A percentile compares a stretch with the other conserved stretches of the same genome.
Evolutionary conservation across 2,888 invertebrate species (phyloP).

Genomic region (Dryobotodes eremita): DNA sequence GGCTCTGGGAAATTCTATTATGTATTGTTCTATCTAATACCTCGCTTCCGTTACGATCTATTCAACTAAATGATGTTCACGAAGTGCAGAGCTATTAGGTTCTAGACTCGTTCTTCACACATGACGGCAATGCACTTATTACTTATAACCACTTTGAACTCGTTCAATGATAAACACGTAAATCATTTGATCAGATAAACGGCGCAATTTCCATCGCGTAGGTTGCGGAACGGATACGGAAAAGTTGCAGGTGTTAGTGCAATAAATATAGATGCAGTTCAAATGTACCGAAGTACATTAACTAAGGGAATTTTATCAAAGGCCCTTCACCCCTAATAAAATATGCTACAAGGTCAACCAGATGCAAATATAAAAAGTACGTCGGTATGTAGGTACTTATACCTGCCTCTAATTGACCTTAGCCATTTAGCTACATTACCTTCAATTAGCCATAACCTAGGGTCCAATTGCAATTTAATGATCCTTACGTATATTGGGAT

Average conservation of each 20-base stretch:
- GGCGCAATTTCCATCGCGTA: slow-evolving; percentile 9
- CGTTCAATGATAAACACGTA: slow-evolving; percentile 44
- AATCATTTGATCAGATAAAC: slow-evolving; percentile 35
- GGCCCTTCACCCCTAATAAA: not conserved
- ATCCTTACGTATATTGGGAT: not conserved
- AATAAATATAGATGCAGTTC: slow-evolving; percentile 10
- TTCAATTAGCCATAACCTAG: slow-evolving; percentile 2
- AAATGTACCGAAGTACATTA: not conserved
- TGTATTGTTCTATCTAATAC: slow-evolving; percentile 43
- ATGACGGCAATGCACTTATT: slow-evolving; percentile 17
- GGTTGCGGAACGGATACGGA: slow-evolving; percentile 2
- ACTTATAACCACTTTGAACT: slow-evolving; percentile 31
- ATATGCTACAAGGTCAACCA: slow-evolving; percentile 23
- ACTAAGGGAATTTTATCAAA: slow-evolving; percentile 1
- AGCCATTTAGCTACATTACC: not conserved
- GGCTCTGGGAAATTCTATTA: slow-evolving; percentile 19
- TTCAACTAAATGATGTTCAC: slow-evolving; percentile 11
- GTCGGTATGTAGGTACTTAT: not conserved
- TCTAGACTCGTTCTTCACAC: slow-evolving; percentile 12
- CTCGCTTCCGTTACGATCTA: slow-evolving; percentile 35
- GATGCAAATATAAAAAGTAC: slow-evolving; percentile 12
- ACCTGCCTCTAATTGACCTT: slow-evolving; percentile 11
- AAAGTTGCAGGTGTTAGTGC: not conserved
- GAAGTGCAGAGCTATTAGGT: slow-evolving; percentile 1
- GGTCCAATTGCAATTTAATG: not conserved